phyloP scores from a whole-genome alignment of 2,888 invertebrate genomes.

The Lasioglossum leucozonium region DNA sequence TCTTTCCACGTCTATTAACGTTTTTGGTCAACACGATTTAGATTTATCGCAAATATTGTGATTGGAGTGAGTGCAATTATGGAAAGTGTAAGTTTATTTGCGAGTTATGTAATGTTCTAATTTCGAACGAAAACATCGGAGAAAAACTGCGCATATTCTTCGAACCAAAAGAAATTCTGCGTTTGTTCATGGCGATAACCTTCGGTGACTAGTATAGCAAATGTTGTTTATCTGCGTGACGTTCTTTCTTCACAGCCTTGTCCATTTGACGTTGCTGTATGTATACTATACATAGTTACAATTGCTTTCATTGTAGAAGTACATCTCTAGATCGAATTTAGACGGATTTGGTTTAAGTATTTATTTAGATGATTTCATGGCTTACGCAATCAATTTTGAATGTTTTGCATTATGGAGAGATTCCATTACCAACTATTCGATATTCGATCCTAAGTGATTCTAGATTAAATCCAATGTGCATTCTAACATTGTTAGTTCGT shows the following conservation, averaged over 20 bases:
- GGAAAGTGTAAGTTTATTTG: background rate
- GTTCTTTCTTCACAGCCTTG: background rate
- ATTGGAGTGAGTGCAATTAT: background rate
- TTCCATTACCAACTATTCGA: background rate
- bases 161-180: background rate
- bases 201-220: background rate
- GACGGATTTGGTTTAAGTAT: background rate
- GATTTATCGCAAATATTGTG: background rate
- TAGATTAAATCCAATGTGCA: background rate
- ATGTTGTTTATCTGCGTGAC: background rate
- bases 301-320: background rate
- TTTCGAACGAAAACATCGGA: background rate
- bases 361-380: no score
- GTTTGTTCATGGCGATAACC: constrained; percentile 28
- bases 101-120: background rate
- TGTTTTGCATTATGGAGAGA: background rate
- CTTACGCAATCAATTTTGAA: background rate
- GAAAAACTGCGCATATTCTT: background rate
- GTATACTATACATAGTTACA: background rate
- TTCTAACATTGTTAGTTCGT: background rate
- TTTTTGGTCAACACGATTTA: no score
- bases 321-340: background rate
- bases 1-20: background rate
- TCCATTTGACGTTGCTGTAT: background rate
- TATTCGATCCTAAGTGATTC: background rate